These are phyloP conservation scores for Drosophila neocordata DNA, from an alignment of 1,140 invertebrate genomes.

Conservation along the genomic window DNA sequence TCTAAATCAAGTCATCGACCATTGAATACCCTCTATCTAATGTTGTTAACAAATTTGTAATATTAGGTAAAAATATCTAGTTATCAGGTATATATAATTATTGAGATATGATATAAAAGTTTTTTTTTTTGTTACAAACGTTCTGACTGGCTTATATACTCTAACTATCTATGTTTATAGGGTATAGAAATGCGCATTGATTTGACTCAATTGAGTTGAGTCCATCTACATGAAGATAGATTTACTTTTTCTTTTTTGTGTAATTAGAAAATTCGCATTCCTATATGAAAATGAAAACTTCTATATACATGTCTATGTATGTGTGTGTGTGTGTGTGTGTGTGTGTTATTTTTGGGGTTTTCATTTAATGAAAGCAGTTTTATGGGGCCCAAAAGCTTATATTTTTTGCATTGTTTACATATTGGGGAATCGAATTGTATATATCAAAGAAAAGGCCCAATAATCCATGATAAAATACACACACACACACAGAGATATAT, in stretches of 20 bases:
- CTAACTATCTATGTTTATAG: not conserved
- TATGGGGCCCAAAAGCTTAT: constrained; percentile 41
- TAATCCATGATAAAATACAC: constrained; percentile 39
- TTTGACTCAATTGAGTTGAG: constrained; percentile 48
- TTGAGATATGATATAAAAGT: no score
- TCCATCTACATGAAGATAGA: constrained; percentile 36
- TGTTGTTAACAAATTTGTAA: no score
- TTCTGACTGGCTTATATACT: not conserved
- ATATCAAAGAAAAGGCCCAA: constrained; percentile 58
- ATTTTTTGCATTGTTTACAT: constrained; percentile 57
- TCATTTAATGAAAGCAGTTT: constrained; percentile 36
- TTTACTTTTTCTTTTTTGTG: constrained; percentile 49
- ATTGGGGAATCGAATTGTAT: constrained; percentile 24
- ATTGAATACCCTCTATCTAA: not conserved
- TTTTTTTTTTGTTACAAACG: no score
- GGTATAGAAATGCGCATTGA: constrained; percentile 39
- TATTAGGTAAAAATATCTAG: no score
- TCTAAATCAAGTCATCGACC: not conserved
- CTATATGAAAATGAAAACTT: not conserved
- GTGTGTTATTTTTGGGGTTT: constrained; percentile 39
- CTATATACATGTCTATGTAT: not conserved
- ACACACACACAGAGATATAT: not conserved
- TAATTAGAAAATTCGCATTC: constrained; percentile 60
- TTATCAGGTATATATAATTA: no score
- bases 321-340: constrained; percentile 1